Base-by-base conservation (phyloP, 2,888 invertebrate genomes). In the Eledona agricola region DNA sequence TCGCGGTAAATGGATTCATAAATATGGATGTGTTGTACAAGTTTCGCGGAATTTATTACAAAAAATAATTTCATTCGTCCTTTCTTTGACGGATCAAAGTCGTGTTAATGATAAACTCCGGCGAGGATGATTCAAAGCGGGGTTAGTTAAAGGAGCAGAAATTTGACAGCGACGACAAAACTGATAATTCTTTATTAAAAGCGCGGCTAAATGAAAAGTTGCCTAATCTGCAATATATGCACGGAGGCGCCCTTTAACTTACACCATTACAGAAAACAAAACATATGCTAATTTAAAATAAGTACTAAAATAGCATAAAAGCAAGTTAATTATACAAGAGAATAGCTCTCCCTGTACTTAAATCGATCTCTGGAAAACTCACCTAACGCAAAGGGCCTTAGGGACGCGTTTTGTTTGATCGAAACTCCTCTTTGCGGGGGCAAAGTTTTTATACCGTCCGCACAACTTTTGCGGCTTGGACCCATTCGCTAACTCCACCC, bases 391-490 rank as follows among this genome's bases (percentile, higher is more conserved):
- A 62, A 58, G 57, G 52, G 59, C 56, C 65, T 66, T 70, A 73
- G 69, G 70, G 72, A 59, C 56, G 58, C 65, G 63, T 72, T 71
- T 73, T 62, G 66, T 61, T 53, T 59, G 64, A 59, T 61, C 59
- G 50, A 60, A 51, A 57, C 51, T 65, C 62, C 65, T 64, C 60
- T 64, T 63, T 60, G 51, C 58, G 64, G 68, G 67, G 71, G 70
- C 66, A 67, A 74, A 75, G 74, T 75, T 76, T 76, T 76, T 73
- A 70, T 72, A 72, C 72, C 68, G 71, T 70, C 73, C 73, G 72
- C 72, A 74, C 74, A 75, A 76, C 75, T 76, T 76, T 75, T 76
- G 75, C 65, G 74, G 75, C 74, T 73, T 72, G 67, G 72, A 66
- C 71, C 72, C 73, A 66, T 54, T 65, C 65, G 62, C 72, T 68